Percentiles rank a stretch among this genome's conserved stretches.
phyloP scores from a whole-genome alignment of 2,888 invertebrate species.

The Mesorhabditis belari region DNA sequence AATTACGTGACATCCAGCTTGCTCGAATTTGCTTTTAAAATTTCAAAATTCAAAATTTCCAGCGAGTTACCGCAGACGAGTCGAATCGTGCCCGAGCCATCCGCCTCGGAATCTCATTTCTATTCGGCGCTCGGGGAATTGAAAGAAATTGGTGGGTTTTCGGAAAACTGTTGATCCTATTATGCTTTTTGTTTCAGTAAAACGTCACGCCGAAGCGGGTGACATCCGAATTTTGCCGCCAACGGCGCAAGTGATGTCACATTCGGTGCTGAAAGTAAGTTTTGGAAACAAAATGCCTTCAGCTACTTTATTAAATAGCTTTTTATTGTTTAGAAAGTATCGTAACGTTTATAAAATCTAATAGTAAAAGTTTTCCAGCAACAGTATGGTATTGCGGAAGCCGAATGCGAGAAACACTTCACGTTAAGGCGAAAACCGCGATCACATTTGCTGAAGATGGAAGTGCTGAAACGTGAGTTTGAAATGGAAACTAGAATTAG shows the following conservation, averaged over 20 bases:
- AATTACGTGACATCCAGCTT: no score
- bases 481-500: no score
- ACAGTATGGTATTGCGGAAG: conserved; percentile 8
- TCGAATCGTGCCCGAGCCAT: neutral
- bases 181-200: neutral
- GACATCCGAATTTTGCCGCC: conserved; percentile 7
- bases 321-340: neutral
- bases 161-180: neutral
- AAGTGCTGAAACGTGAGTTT: conserved; percentile 16
- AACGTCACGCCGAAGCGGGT: neutral
- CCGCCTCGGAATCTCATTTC: neutral
- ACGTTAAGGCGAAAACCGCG: conserved; percentile 12
- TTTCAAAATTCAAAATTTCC: neutral
- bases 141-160: neutral
- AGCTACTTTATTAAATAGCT: neutral
- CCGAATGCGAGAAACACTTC: conserved; percentile 19
- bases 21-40: no score
- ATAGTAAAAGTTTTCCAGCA: neutral
- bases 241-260: neutral
- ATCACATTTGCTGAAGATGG: conserved; percentile 12
- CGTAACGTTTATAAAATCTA: neutral
- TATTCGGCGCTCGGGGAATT: neutral
- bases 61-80: neutral
- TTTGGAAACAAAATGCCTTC: neutral
- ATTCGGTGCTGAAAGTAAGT: neutral